Percentiles rank a stretch among this genome's conserved stretches.
phyloP scores from a whole-genome alignment of 2,797 vertebrate genomes.

The Sebastes matsubarae region DNA sequence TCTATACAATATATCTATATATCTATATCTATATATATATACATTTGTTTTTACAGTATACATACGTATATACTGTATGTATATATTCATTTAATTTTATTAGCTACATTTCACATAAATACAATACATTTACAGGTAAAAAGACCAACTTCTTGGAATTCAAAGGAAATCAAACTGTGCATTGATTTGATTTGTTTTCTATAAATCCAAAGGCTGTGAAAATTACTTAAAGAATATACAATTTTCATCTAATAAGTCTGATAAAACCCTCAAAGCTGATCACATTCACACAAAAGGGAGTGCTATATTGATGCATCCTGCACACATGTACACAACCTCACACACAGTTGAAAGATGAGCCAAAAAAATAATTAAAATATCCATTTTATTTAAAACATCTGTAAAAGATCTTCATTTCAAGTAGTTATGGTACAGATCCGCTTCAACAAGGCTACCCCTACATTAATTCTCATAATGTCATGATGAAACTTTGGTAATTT shows the following conservation, averaged over 20 bases:
- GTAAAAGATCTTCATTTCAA: constrained; percentile 26
- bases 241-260: not conserved
- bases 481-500: not conserved
- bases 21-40: no score
- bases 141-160: not conserved
- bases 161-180: not conserved
- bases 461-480: not conserved
- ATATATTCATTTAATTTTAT: not conserved
- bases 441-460: not conserved
- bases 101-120: not conserved
- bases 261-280: not conserved
- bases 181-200: not conserved
- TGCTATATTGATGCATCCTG: not conserved
- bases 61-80: no score
- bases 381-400: constrained; percentile 53
- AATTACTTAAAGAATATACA: not conserved
- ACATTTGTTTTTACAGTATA: no score
- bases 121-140: not conserved
- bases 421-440: constrained; percentile 12
- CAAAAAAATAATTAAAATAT: constrained; percentile 43
- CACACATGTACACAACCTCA: not conserved
- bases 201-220: not conserved
- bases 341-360: not conserved
- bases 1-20: no score
- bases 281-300: not conserved